Conservation (phyloP, 2,888 invertebrate species). For the Hipparchia sbordonii region DNA sequence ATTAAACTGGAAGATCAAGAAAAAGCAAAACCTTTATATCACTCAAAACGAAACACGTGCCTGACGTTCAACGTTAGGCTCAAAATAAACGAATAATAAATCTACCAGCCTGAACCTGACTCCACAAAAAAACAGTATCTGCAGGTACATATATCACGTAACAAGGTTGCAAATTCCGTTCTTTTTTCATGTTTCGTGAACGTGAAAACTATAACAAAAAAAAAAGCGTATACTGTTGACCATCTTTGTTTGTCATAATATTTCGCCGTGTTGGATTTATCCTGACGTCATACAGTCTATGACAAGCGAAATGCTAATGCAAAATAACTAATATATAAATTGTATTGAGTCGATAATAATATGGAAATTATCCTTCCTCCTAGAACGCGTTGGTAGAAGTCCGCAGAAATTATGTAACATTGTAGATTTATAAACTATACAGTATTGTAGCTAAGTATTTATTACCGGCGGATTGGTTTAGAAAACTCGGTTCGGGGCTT, state of each 20-base stretch:
- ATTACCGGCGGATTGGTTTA: constrained; percentile 46
- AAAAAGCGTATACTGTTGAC: too few relatives aligned
- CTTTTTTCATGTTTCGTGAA: background rate
- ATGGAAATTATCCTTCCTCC: too few relatives aligned
- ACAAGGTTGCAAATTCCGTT: background rate
- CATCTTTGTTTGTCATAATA: too few relatives aligned
- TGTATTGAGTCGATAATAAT: too few relatives aligned
- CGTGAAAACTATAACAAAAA: background rate
- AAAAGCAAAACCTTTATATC: constrained; percentile 3
- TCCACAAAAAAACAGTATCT: constrained; percentile 50
- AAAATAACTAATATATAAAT: too few relatives aligned
- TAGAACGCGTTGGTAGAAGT: constrained; percentile 24
- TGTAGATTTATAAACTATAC: constrained; percentile 55
- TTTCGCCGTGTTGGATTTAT: too few relatives aligned
- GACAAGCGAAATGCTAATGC: too few relatives aligned
- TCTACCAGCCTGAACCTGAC: constrained; percentile 57
- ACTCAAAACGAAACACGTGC: constrained; percentile 32
- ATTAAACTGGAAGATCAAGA: constrained; percentile 11
- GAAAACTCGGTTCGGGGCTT: constrained; percentile 4
- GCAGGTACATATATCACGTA: constrained; percentile 37
- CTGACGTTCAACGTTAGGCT: constrained; percentile 24
- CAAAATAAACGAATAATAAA: constrained; percentile 53
- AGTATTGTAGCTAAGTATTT: background rate
- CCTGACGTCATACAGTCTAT: background rate
- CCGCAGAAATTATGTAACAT: constrained; percentile 48